phyloP scores from a whole-genome alignment of 2,113 vertebrate genomes.

The Chamaetylas fuelleborni region DNA sequence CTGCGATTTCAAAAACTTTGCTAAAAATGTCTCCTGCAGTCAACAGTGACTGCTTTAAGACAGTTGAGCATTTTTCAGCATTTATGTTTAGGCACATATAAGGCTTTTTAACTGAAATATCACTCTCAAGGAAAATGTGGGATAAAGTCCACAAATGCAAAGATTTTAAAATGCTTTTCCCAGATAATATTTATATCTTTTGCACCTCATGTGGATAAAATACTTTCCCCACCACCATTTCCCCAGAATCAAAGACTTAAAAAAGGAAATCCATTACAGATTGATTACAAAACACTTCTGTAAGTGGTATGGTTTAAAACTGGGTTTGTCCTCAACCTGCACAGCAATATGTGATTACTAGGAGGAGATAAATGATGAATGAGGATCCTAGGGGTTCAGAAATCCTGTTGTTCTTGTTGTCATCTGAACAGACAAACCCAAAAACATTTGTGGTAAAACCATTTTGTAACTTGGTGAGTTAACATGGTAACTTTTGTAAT shows the following conservation, averaged over 20 bases:
- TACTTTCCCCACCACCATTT: rapidly evolving
- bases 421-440: background rate
- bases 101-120: background rate
- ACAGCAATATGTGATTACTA: background rate
- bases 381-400: background rate
- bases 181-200: background rate
- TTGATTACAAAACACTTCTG: background rate
- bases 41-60: background rate
- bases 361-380: background rate
- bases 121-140: background rate
- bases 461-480: background rate
- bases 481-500: background rate
- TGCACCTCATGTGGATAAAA: background rate
- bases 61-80: background rate
- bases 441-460: background rate
- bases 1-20: background rate
- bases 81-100: background rate
- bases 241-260: background rate
- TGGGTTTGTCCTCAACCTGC: background rate
- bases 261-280: background rate
- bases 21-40: background rate
- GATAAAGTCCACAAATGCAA: background rate
- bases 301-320: background rate
- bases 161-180: background rate
- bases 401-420: background rate